Evolutionary conservation across 2,797 vertebrate species (phyloP).

Genomic region (Amazona ochrocephala): DNA sequence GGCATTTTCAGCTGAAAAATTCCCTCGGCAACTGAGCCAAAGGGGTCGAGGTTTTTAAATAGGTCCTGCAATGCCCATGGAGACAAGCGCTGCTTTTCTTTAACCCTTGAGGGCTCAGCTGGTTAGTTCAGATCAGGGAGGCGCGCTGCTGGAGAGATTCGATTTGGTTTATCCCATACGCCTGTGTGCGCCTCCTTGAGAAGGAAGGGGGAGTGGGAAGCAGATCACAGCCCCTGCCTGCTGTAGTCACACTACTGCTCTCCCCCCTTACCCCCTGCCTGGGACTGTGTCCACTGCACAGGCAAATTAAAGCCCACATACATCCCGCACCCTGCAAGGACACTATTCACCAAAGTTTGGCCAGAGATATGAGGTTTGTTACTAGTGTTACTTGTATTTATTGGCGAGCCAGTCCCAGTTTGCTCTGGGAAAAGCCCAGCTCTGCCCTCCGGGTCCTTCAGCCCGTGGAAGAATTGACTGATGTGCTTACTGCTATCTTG

Average conservation of each 20-base stretch:
- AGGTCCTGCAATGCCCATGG: slow-evolving; percentile 53
- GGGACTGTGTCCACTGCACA: fast-evolving
- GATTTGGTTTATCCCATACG: not conserved
- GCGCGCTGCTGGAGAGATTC: slow-evolving; percentile 26
- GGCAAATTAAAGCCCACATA: not conserved
- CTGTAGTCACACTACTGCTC: slow-evolving; percentile 20
- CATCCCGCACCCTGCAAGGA: not conserved
- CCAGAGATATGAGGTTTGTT: not conserved
- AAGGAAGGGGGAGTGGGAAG: slow-evolving; percentile 5
- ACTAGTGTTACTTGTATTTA: not conserved
- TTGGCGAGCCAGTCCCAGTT: not conserved
- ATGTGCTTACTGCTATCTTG: not conserved
- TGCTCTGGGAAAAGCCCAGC: not conserved
- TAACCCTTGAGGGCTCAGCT: slow-evolving; percentile 72
- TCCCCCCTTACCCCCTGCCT: not conserved
- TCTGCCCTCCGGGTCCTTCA: not conserved
- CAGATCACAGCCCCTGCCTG: not conserved
- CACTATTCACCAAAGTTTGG: not conserved
- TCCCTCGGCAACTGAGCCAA: slow-evolving; percentile 49
- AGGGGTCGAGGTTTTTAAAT: slow-evolving; percentile 44
- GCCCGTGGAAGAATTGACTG: not conserved
- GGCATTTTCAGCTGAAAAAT: slow-evolving; percentile 65
- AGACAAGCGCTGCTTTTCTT: slow-evolving; percentile 64
- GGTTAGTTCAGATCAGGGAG: slow-evolving; percentile 52
- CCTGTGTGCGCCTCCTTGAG: slow-evolving; percentile 15